phyloP scores from a whole-genome alignment of 2,888 invertebrate genomes.

The Molorchus minor region DNA sequence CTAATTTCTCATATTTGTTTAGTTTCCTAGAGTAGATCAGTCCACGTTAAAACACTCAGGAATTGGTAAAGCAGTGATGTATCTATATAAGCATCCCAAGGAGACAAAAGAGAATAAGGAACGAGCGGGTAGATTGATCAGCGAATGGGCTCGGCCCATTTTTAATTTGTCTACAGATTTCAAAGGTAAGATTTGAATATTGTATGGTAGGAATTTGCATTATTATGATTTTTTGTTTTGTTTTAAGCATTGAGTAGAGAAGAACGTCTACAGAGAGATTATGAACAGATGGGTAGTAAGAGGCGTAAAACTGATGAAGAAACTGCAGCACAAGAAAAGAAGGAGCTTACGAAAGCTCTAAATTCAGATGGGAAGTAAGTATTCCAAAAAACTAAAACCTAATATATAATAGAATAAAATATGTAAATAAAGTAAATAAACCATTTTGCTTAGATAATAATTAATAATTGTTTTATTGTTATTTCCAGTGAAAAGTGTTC shows the following conservation, averaged over 20 bases:
- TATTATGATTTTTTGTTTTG: background rate
- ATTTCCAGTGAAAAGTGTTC: too few relatives aligned
- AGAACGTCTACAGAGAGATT: slow-evolving; percentile 92
- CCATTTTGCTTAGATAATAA: too few relatives aligned
- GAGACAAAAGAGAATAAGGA: slow-evolving; percentile 94
- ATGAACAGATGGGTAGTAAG: slow-evolving; percentile 80
- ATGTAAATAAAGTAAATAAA: too few relatives aligned
- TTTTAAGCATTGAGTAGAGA: slow-evolving; percentile 83
- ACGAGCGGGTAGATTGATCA: slow-evolving; percentile 90
- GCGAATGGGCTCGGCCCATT: slow-evolving; percentile 98
- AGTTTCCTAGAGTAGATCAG: slow-evolving; percentile 91
- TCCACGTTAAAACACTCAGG: slow-evolving; percentile 93
- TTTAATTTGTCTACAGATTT: slow-evolving; percentile 95
- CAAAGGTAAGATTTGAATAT: slow-evolving; percentile 65
- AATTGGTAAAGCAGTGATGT: slow-evolving; percentile 99
- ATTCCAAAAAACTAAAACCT: too few relatives aligned
- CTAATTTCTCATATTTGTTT: too few relatives aligned
- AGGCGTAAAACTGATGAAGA: slow-evolving; percentile 64
- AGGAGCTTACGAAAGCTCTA: slow-evolving; percentile 73
- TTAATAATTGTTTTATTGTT: background rate
- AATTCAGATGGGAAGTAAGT: slow-evolving; percentile 69
- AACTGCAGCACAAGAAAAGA: slow-evolving; percentile 62
- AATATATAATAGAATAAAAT: too few relatives aligned
- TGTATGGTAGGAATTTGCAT: slow-evolving; percentile 8
- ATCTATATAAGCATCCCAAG: slow-evolving; percentile 97